phyloP scores from a whole-genome alignment of 2,113 vertebrate genomes.

The Atractosteus spatula region DNA sequence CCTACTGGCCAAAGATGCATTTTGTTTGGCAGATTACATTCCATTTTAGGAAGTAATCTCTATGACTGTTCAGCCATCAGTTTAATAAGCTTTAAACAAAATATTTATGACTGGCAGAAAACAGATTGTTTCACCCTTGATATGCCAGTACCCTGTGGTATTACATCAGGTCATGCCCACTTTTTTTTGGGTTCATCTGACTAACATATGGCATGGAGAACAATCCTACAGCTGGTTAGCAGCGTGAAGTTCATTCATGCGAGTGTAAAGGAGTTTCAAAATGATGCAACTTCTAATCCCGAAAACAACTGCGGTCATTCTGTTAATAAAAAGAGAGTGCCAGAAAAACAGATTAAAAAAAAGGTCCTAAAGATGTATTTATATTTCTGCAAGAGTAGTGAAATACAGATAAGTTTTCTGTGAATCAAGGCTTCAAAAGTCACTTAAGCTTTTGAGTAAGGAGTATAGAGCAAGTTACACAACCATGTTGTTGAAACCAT shows the following conservation, averaged over 20 bases:
- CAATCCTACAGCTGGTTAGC: neutral
- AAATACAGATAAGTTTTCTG: too few relatives aligned
- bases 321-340: neutral
- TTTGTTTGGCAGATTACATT: neutral
- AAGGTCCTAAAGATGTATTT: too few relatives aligned
- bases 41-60: neutral
- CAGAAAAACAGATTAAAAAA: too few relatives aligned
- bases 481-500: too few relatives aligned
- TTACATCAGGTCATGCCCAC: neutral
- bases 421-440: too few relatives aligned
- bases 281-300: neutral
- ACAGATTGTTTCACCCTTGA: neutral
- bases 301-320: neutral
- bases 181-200: neutral
- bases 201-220: neutral
- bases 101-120: constrained; percentile 3
- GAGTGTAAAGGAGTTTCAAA: neutral
- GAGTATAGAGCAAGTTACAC: too few relatives aligned
- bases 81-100: constrained; percentile 1
- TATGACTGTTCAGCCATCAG: constrained; percentile 1
- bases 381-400: too few relatives aligned
- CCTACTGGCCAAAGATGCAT: neutral
- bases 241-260: neutral
- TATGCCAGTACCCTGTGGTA: neutral
- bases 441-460: too few relatives aligned